Evolutionary conservation across 2,888 invertebrate genomes (phyloP).

Genomic region (Spatulosminthurus flaviceps): DNA sequence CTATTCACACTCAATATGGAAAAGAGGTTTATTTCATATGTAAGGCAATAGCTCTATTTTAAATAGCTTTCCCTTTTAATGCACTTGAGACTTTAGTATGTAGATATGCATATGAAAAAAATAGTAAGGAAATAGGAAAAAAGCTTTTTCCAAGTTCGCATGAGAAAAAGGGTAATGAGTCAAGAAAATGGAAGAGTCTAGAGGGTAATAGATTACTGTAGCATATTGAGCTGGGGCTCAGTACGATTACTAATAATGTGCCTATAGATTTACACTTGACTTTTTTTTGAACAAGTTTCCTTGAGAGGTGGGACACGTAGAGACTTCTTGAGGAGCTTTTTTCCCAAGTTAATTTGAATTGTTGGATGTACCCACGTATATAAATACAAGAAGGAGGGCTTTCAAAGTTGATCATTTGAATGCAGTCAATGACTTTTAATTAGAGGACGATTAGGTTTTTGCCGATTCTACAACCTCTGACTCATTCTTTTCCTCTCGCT

Average conservation of each 20-base stretch:
- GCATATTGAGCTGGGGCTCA: not conserved
- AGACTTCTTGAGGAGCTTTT: not conserved
- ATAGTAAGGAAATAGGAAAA: no score
- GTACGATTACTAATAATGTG: no score
- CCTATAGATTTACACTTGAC: no score
- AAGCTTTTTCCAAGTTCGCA: not conserved
- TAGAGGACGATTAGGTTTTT: conserved; percentile 62
- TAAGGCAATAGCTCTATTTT: no score
- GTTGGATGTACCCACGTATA: conserved; percentile 1
- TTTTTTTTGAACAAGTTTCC: no score
- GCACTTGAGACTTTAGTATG: no score
- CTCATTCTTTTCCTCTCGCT: not conserved
- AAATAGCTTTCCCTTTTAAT: no score
- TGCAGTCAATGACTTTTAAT: conserved; percentile 64
- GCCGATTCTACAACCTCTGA: conserved; percentile 49
- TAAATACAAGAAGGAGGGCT: not conserved
- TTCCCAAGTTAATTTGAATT: conserved; percentile 18
- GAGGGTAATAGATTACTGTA: conserved; percentile 1
- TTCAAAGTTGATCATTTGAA: conserved; percentile 61
- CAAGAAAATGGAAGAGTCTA: not conserved
- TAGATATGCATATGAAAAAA: no score
- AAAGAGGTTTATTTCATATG: no score
- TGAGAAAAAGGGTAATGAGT: not conserved
- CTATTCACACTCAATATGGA: no score
- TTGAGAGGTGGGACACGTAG: no score